phyloP scores from a whole-genome alignment of 2,888 invertebrate species.

The Dasypogon diadema region DNA sequence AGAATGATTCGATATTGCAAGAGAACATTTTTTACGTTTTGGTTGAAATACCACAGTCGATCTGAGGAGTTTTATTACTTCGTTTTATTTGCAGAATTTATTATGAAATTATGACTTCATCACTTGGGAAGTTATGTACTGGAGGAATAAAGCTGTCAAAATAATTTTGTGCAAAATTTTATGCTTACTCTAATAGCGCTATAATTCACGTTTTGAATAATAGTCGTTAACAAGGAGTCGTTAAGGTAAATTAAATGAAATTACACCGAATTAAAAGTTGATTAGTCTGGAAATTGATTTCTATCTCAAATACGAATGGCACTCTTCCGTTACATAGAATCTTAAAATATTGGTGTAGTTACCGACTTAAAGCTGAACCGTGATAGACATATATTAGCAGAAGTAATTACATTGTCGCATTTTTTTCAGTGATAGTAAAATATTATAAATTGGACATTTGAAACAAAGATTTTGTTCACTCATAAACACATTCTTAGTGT shows the following conservation, averaged over 20 bases:
- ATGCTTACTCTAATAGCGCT: not conserved
- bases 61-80: constrained; percentile 18
- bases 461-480: too few relatives aligned
- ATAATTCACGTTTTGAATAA: not conserved
- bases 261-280: not conserved
- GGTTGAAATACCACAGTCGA: constrained; percentile 2
- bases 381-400: too few relatives aligned
- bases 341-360: too few relatives aligned
- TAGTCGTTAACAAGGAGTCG: not conserved
- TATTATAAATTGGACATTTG: too few relatives aligned
- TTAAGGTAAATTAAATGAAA: not conserved
- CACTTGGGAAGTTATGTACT: not conserved
- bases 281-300: not conserved
- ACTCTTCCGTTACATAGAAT: too few relatives aligned
- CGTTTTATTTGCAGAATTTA: constrained; percentile 16
- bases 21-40: constrained; percentile 20
- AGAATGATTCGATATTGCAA: constrained; percentile 15
- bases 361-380: too few relatives aligned
- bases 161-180: not conserved
- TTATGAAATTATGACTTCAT: constrained; percentile 22
- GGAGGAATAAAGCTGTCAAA: not conserved
- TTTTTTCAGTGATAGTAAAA: too few relatives aligned
- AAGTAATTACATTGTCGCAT: too few relatives aligned
- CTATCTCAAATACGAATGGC: too few relatives aligned
- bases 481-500: too few relatives aligned